Conservation (phyloP, 2,888 invertebrate genomes). For the Labia minor region DNA sequence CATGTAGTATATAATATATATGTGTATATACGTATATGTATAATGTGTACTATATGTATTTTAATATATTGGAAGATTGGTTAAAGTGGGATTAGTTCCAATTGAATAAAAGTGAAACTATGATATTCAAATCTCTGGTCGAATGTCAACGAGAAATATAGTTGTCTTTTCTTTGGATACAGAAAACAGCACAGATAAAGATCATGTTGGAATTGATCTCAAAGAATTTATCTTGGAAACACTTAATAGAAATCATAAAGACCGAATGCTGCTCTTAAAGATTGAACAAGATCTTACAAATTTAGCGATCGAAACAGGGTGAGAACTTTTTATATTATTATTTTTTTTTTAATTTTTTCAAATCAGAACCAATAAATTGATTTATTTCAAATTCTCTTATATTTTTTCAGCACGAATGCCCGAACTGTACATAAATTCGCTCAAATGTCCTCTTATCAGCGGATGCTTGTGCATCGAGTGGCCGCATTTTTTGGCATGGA, state of each 20-base stretch:
- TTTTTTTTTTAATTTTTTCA: not conserved
- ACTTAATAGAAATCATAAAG: conserved; percentile 79
- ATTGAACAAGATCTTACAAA: conserved; percentile 79
- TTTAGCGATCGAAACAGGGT: conserved; percentile 74
- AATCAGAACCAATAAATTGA: no score
- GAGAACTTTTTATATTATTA: conserved; percentile 32
- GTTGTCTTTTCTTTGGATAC: no score
- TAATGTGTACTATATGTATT: no score
- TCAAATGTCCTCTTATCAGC: conserved; percentile 88
- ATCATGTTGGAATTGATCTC: conserved; percentile 69
- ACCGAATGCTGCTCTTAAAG: conserved; percentile 70
- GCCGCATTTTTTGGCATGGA: conserved; percentile 90
- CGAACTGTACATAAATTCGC: conserved; percentile 73
- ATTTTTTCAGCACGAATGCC: conserved; percentile 36
- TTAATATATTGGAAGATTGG: no score
- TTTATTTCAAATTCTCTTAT: no score
- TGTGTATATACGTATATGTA: no score
- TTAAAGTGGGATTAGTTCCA: no score
- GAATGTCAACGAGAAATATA: no score
- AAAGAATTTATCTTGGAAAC: conserved; percentile 82
- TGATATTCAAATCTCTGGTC: no score
- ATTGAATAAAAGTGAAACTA: no score
- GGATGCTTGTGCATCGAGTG: conserved; percentile 90
- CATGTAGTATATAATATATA: no score
- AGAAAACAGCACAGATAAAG: conserved; percentile 68